Evolutionary conservation across 2,113 vertebrate genomes (phyloP).

Genomic region (Barbus barbus): DNA sequence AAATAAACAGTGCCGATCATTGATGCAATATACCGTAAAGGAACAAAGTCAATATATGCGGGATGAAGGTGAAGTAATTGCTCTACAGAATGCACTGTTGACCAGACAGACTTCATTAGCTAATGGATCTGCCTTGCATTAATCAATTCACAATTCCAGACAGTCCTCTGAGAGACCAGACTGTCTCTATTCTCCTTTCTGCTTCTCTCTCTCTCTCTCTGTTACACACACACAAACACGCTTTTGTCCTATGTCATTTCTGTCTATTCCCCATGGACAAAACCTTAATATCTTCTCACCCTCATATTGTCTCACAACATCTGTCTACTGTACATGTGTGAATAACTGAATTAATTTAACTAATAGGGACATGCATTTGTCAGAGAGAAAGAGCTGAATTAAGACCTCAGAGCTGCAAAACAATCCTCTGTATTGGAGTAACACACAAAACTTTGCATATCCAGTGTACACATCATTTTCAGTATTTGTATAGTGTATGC

Average conservation of each 20-base stretch:
- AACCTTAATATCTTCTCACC: constrained; percentile 18
- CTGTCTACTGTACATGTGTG: constrained; percentile 30
- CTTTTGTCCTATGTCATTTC: neutral
- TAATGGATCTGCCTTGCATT: constrained; percentile 60
- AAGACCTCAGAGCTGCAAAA: neutral
- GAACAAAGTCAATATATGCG: neutral
- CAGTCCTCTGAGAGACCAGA: constrained; percentile 47
- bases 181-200: constrained; percentile 26
- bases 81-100: constrained; percentile 28
- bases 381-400: neutral
- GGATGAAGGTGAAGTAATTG: constrained; percentile 51
- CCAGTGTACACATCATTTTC: neutral
- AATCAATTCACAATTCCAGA: constrained; percentile 62
- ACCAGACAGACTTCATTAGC: constrained; percentile 63
- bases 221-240: neutral
- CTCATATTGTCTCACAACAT: constrained; percentile 33
- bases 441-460: neutral
- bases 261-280: constrained; percentile 28
- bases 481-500: neutral
- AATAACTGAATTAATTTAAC: constrained; percentile 17
- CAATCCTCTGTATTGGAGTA: neutral
- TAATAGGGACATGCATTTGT: neutral
- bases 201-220: constrained; percentile 38
- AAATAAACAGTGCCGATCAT: constrained; percentile 5
- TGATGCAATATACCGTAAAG: neutral